Evolutionary conservation across 2,888 invertebrate species (phyloP).

Genomic region (Andrena trimmerana): DNA sequence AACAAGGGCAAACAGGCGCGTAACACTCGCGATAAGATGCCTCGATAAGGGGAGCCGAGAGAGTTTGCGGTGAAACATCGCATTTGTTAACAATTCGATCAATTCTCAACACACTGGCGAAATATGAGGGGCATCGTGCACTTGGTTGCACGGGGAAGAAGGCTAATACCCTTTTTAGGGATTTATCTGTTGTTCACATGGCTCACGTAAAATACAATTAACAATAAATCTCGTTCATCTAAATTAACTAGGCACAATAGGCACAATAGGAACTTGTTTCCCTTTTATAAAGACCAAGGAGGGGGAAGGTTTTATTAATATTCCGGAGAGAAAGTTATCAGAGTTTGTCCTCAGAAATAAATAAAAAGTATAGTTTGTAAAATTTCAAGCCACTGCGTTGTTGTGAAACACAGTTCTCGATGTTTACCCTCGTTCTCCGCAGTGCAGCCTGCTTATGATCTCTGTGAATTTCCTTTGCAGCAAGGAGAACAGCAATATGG

Average conservation of each 20-base stretch:
- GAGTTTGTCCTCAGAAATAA: too few species aligned
- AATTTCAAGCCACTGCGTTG: too few species aligned
- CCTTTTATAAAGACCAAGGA: too few species aligned
- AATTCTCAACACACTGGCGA: constrained; percentile 21
- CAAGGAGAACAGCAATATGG: constrained; percentile 92
- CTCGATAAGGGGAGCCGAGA: constrained; percentile 15
- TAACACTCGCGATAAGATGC: constrained; percentile 30
- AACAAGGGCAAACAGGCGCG: constrained; percentile 19
- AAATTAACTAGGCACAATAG: too few species aligned
- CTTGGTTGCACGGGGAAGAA: not conserved
- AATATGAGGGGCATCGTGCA: constrained; percentile 7
- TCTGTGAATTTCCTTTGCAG: constrained; percentile 85
- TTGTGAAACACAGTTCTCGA: not conserved
- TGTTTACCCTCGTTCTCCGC: not conserved
- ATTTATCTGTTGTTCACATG: not conserved
- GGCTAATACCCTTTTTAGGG: not conserved
- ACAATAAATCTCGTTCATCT: not conserved
- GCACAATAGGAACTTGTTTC: too few species aligned
- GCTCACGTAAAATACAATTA: not conserved
- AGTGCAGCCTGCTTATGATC: not conserved
- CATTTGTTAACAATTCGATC: not conserved
- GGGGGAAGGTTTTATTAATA: too few species aligned
- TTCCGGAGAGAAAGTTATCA: too few species aligned
- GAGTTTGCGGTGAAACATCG: not conserved
- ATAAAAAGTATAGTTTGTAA: too few species aligned